Conservation (phyloP, 2,888 invertebrate species). For the Chalcis sispes region DNA sequence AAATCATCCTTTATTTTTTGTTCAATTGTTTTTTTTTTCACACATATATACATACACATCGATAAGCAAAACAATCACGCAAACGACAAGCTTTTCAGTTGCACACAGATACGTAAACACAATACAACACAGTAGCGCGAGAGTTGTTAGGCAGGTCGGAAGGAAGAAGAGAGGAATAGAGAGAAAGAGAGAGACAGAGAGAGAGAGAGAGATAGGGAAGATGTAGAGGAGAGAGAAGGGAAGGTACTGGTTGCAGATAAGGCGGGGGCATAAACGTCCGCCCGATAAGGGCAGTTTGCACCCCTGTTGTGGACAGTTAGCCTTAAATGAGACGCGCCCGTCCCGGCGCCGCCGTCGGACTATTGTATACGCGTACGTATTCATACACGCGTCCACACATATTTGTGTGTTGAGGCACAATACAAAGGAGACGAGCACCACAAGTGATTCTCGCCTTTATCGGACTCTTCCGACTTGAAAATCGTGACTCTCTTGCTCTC, state of each 20-base stretch:
- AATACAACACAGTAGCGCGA: no score
- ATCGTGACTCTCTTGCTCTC: no score
- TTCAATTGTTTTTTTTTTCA: neutral
- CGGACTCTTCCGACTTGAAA: conserved; percentile 13
- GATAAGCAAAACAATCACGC: neutral
- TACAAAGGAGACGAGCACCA: conserved; percentile 34
- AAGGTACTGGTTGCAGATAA: conserved; percentile 66
- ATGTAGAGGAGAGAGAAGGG: conserved; percentile 12
- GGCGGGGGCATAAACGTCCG: conserved; percentile 74
- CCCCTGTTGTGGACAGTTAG: conserved; percentile 75
- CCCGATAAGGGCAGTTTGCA: conserved; percentile 75
- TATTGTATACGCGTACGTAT: conserved; percentile 62
- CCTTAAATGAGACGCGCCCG: conserved; percentile 69
- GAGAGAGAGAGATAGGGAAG: conserved; percentile 61
- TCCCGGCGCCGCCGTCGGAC: conserved; percentile 2
- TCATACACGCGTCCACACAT: conserved; percentile 54
- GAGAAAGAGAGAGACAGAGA: no score
- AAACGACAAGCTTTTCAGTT: neutral
- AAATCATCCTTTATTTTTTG: no score
- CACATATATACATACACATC: neutral
- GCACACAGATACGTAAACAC: no score
- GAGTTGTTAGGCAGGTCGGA: no score
- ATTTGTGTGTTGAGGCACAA: conserved; percentile 46
- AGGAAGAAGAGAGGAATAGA: no score
- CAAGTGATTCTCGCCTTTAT: conserved; percentile 54